A percentile compares a stretch with the other conserved stretches of the same genome.
These are phyloP conservation scores for Centropus bengalensis DNA, from an alignment of 2,113 vertebrate species.

Conservation along the genomic window DNA sequence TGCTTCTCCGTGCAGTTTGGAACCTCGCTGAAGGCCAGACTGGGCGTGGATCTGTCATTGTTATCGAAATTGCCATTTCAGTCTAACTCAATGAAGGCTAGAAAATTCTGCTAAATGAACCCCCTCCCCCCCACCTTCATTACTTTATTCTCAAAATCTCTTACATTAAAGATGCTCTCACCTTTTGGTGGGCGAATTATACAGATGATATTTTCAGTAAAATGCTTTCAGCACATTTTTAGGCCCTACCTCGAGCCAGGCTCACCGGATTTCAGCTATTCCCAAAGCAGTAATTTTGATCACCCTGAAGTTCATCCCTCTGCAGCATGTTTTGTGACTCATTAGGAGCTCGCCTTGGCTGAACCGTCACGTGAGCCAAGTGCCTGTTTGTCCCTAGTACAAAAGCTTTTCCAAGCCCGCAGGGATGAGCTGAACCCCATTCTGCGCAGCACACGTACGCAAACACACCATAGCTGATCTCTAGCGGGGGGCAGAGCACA, in stretches of 20 bases:
- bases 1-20: background rate
- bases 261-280: background rate
- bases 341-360: background rate
- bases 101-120: background rate
- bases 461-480: accelerated
- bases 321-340: background rate
- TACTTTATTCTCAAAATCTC: background rate
- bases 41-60: background rate
- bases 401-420: background rate
- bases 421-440: accelerated
- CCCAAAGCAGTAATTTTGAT: background rate
- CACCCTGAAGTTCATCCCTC: background rate
- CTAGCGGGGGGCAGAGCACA: accelerated
- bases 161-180: background rate
- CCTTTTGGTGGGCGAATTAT: background rate
- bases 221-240: background rate
- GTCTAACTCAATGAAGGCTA: background rate
- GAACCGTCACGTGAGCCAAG: background rate
- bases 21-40: background rate
- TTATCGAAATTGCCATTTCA: background rate
- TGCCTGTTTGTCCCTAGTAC: background rate
- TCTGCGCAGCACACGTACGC: accelerated
- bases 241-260: background rate
- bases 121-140: background rate
- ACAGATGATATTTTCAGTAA: background rate